Evolutionary conservation across 2,888 invertebrate species (phyloP).

Genomic region (Platycnemis pennipes): DNA sequence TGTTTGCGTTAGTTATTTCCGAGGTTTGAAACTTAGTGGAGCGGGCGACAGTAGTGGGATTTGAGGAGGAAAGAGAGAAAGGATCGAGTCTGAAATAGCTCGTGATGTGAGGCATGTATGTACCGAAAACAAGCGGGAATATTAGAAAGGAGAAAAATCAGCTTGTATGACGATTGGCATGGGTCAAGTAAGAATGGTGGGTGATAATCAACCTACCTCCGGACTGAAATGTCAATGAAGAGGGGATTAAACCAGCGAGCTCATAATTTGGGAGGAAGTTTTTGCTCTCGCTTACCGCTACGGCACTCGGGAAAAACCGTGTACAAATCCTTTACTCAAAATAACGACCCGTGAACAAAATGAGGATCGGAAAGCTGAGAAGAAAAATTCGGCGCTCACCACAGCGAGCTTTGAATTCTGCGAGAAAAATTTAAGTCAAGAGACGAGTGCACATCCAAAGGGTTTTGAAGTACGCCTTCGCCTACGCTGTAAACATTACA

Average conservation of each 20-base stretch:
- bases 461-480: background rate
- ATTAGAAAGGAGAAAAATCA: background rate
- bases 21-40: background rate
- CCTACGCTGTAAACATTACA: background rate
- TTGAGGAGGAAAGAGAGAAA: background rate
- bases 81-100: background rate
- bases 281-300: background rate
- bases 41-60: slow-evolving; percentile 12
- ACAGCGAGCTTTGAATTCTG: background rate
- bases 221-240: background rate
- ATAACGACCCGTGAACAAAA: background rate
- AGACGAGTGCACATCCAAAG: background rate
- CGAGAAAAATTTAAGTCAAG: background rate
- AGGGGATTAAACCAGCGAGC: background rate
- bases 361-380: background rate
- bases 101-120: background rate
- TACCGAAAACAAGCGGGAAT: background rate
- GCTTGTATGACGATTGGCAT: too few species aligned
- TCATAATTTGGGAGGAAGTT: background rate
- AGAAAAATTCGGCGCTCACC: background rate
- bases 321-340: background rate
- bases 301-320: background rate
- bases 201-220: too few species aligned
- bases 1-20: slow-evolving; percentile 21
- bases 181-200: too few species aligned